Percentiles rank a stretch among this genome's conserved stretches.
These are phyloP conservation scores for Anthoptus insignis DNA, from an alignment of 2,888 invertebrate genomes.

Conservation along the genomic window DNA sequence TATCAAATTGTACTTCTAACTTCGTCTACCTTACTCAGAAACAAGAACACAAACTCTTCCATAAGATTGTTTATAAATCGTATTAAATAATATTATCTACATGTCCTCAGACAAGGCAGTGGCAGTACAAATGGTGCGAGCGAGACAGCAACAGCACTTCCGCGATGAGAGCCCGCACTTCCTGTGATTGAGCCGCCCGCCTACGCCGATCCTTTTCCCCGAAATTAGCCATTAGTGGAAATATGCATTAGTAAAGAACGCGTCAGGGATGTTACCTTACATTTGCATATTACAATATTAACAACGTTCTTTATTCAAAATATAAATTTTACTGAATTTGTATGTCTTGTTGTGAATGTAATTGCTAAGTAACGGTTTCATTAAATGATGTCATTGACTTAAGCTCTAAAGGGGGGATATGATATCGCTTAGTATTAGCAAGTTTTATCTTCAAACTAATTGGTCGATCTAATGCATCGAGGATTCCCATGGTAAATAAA, in stretches of 20 bases:
- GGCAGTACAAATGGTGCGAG: constrained; percentile 58
- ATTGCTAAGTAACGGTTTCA: no score
- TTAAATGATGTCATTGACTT: no score
- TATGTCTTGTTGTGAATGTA: no score
- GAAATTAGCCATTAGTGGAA: constrained; percentile 60
- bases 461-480: no score
- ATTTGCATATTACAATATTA: constrained; percentile 22
- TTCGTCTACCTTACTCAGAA: no score
- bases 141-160: constrained; percentile 83
- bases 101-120: constrained; percentile 49
- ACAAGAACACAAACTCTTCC: neutral
- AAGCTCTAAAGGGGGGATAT: no score
- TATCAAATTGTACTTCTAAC: no score
- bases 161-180: constrained; percentile 87
- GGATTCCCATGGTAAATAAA: no score
- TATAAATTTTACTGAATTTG: no score
- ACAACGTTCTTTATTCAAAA: no score
- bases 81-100: neutral
- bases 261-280: constrained; percentile 25
- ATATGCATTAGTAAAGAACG: constrained; percentile 52
- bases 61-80: neutral
- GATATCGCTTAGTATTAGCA: no score
- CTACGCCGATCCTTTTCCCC: constrained; percentile 58
- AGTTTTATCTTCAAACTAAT: no score
- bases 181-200: constrained; percentile 84